phyloP scores from a whole-genome alignment of 2,113 vertebrate species.

The Alouatta palliata region DNA sequence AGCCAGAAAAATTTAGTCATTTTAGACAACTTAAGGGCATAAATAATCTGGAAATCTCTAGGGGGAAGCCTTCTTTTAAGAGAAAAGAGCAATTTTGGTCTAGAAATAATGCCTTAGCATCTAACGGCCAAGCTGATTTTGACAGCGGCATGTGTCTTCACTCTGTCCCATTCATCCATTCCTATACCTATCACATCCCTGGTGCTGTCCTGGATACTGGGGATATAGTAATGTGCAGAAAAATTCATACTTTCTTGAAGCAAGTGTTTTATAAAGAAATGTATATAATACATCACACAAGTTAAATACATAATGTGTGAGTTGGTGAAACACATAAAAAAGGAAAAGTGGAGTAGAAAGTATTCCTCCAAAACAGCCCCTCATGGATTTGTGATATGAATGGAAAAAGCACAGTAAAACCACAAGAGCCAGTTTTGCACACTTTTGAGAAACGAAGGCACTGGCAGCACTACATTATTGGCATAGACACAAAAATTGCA shows the following conservation, averaged over 20 bases:
- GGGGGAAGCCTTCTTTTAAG: not conserved
- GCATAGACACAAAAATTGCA: not conserved
- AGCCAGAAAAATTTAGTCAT: not conserved
- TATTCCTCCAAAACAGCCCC: not conserved
- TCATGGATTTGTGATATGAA: not conserved
- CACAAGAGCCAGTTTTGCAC: not conserved
- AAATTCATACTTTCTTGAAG: not conserved
- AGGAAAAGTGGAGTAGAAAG: not conserved
- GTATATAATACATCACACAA: not conserved
- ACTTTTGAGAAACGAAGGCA: not conserved
- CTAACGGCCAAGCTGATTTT: not conserved
- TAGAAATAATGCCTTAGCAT: not conserved
- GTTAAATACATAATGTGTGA: slow-evolving; percentile 1
- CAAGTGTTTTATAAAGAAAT: not conserved
- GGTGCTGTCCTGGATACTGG: not conserved
- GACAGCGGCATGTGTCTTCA: not conserved
- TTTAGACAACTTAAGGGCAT: not conserved
- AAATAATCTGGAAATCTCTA: not conserved
- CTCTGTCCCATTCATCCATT: not conserved
- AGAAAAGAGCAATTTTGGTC: not conserved
- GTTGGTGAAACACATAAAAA: not conserved
- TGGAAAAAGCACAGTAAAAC: not conserved
- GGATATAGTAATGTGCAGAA: not conserved
- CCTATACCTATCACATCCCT: not conserved
- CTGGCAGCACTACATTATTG: not conserved